Evolutionary conservation across 2,888 invertebrate species (phyloP), one percentile per base, ranked within the genome.

Genomic region (Nymphalis urticae): DNA sequence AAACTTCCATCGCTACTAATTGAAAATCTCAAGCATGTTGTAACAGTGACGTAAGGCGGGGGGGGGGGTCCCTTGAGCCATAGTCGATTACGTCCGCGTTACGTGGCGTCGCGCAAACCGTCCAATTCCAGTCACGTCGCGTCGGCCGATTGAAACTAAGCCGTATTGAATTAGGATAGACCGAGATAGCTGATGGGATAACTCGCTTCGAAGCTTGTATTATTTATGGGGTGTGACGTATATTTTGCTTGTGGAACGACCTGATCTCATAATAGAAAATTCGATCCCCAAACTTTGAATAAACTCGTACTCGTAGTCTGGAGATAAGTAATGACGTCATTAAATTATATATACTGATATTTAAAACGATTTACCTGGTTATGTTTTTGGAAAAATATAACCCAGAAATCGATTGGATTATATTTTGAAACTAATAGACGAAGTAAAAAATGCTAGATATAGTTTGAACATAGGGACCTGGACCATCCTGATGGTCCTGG

Each of bases 81-180:
- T 19, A 64, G 67, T 67, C 65, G 65, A 68, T 68, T 68, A 71
- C 58, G 59, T 61, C 17, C 32, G n/a, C 21, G 42, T 32, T 16
- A 13, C 54, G 67, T 62, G 59, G 59, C 60, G 59, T 62, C 64
- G 51, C 64, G 62, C 21, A 51, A 21, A 21, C 21, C 62, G 48
- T 53, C 68, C 62, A 54, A 76, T 76, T 76, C 76, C 54, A 62
- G 70, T 75, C 75, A 75, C 76, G 77, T 75, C 68, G 70, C 70
- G 67, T 64, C 72, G 71, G 63, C 64, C 72, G 75, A 72, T 70
- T 70, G 70, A 70, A 70, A 70, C 68, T 62, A 68, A 70, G 68
- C 70, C 70, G 62, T 64, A 70, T 70, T 70, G 64, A 68, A 64
- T 70, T 76, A 76, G 73, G 69, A 72, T 64, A 64, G 60, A 64